Evolutionary conservation across 2,113 vertebrate species (phyloP), one percentile per base, ranked within the genome.

Genomic region (Dolichallabes microphthalmus): DNA sequence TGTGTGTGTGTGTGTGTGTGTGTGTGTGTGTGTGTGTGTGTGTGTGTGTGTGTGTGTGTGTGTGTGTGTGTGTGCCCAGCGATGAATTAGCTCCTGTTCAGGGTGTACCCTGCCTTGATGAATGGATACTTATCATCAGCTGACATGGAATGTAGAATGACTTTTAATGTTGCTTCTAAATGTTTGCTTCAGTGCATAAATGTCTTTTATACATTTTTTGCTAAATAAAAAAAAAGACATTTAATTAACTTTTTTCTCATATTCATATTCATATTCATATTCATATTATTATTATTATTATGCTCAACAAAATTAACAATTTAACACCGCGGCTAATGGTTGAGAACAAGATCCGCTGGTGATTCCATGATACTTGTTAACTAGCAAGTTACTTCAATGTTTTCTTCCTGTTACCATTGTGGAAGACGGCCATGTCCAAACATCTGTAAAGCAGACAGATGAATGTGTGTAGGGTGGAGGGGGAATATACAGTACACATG

Each of bases 391-490:
- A 27, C 3, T 64, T 60, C 39, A 63, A 27, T 53, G 45, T 76
- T 52, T 77, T 39, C 22, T 77, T 84, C 73, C 73, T 77, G 45
- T 64, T n/a, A 32, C 32, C 27, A 52, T 39, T 25, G 27, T 63
- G 58, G 20, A 25, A 66, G 14, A 53, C 32, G 58, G 79, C 35
- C 25, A 66, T 32, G 64, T 77, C 3, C 22, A 9, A 27, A 52
- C 74, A 84, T 80, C 82, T 80, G 64, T 63, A 79, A 15, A 27
- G 82, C 64, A 83, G 77, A 82, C 64, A 57, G 69, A 35, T 45
- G 13, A 14, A 19, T 76, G 71, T 13, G 32, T 71, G 57, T 69
- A 32, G 55, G 61, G 74, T 73, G 69, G 20, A 39, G 17, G 45
- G 7, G 45, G 35, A 75, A 5, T 50, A 27, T 53, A 17, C n/a